Conservation (phyloP, 2,113 vertebrate genomes). For the Micronycteris hirsuta region DNA sequence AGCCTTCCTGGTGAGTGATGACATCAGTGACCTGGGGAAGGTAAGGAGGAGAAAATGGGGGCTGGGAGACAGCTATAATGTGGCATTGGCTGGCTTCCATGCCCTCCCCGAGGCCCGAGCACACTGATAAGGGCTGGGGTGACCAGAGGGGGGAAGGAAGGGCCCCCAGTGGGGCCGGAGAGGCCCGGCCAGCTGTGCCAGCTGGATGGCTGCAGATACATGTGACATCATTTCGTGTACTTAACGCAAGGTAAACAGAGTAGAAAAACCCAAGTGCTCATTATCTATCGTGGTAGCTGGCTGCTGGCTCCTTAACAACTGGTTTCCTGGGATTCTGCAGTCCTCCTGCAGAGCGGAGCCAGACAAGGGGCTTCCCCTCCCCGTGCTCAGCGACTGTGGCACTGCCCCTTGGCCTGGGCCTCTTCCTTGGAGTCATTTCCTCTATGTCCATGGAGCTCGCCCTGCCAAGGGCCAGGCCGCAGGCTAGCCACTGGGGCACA, state of each 20-base stretch:
- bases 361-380: neutral
- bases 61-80: neutral
- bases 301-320: slow-evolving; percentile 24
- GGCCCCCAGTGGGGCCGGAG: neutral
- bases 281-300: neutral
- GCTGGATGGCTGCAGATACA: neutral
- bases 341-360: rapidly evolving
- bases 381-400: rapidly evolving
- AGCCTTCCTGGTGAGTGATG: neutral
- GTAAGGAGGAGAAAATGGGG: neutral
- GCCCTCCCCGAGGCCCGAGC: neutral
- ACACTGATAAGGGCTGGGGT: neutral
- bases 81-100: neutral
- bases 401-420: neutral
- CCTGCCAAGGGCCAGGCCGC: neutral
- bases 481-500: rapidly evolving
- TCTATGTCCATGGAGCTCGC: neutral
- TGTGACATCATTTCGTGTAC: slow-evolving; percentile 36
- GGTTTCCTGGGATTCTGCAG: slow-evolving; percentile 38
- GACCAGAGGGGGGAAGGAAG: neutral
- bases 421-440: neutral
- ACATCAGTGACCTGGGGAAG: neutral
- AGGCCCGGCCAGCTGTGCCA: neutral
- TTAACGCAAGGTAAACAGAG: slow-evolving; percentile 41
- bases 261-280: neutral